These are phyloP conservation scores for Ectropis crepuscularia DNA, from an alignment of 2,888 invertebrate species.

Conservation along the genomic window DNA sequence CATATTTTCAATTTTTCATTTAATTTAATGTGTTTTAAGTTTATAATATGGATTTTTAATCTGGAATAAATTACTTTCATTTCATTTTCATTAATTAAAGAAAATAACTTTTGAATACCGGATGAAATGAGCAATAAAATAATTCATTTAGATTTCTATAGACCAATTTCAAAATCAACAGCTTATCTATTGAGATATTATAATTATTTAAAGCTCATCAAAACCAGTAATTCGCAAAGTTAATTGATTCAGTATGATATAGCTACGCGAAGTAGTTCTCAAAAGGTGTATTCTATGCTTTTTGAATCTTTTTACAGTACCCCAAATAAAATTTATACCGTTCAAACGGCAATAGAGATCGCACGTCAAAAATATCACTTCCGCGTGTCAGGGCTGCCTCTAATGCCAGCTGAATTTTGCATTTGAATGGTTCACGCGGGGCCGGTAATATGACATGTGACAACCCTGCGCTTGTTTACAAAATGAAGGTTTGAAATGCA, in stretches of 20 bases:
- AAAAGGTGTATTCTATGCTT: slow-evolving; percentile 21
- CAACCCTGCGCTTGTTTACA: slow-evolving; percentile 63
- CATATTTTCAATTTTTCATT: too few relatives aligned
- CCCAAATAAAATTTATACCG: slow-evolving; percentile 35
- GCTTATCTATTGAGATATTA: background rate
- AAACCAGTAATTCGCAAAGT: slow-evolving; percentile 18
- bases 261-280: slow-evolving; percentile 8
- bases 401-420: slow-evolving; percentile 76
- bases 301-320: slow-evolving; percentile 17
- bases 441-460: slow-evolving; percentile 80
- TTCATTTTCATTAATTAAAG: too few relatives aligned
- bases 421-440: slow-evolving; percentile 70
- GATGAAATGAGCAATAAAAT: background rate
- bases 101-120: too few relatives aligned
- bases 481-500: slow-evolving; percentile 38
- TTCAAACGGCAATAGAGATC: slow-evolving; percentile 43
- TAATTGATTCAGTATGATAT: slow-evolving; percentile 7
- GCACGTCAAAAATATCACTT: slow-evolving; percentile 77
- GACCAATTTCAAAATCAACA: background rate
- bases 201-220: slow-evolving; percentile 1
- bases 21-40: too few relatives aligned
- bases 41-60: too few relatives aligned
- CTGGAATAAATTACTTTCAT: too few relatives aligned
- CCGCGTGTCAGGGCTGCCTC: slow-evolving; percentile 75
- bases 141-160: background rate